Evolutionary conservation across 2,113 vertebrate species (phyloP).

Genomic region (Eublepharis macularius): DNA sequence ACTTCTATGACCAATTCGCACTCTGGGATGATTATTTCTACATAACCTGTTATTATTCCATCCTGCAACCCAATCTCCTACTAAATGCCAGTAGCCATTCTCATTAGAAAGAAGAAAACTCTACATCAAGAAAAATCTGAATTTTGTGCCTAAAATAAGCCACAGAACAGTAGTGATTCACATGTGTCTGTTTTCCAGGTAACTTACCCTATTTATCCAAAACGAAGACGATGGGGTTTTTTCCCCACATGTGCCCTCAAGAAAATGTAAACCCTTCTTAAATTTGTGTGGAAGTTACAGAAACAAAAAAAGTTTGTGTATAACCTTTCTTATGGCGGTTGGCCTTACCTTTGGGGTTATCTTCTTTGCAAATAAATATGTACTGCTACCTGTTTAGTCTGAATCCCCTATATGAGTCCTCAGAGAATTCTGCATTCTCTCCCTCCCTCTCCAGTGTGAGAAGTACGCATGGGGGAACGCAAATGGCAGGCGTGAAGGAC

Average conservation of each 20-base stretch:
- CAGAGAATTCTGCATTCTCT: not conserved
- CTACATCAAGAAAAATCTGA: not conserved
- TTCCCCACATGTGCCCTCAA: no score
- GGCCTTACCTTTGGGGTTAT: no score
- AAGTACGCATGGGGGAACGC: not conserved
- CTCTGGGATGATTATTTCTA: slow-evolving; percentile 34
- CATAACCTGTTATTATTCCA: slow-evolving; percentile 13
- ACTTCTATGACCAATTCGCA: slow-evolving; percentile 38
- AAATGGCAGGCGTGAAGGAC: no score
- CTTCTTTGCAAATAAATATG: no score
- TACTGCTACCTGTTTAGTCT: not conserved
- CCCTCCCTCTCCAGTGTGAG: no score
- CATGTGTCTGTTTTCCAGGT: not conserved
- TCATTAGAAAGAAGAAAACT: not conserved
- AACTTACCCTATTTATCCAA: not conserved
- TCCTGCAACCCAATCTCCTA: slow-evolving; percentile 23
- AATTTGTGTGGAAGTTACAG: no score
- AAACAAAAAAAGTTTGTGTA: no score
- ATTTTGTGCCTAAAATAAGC: not conserved
- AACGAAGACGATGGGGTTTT: no score
- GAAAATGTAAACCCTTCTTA: no score
- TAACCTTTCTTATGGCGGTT: no score
- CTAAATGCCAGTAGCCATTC: slow-evolving; percentile 25
- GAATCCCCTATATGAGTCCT: not conserved
- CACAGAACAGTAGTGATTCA: not conserved